Conservation (phyloP, 1,140 invertebrate species). For the Lordiphosa stackelbergi region DNA sequence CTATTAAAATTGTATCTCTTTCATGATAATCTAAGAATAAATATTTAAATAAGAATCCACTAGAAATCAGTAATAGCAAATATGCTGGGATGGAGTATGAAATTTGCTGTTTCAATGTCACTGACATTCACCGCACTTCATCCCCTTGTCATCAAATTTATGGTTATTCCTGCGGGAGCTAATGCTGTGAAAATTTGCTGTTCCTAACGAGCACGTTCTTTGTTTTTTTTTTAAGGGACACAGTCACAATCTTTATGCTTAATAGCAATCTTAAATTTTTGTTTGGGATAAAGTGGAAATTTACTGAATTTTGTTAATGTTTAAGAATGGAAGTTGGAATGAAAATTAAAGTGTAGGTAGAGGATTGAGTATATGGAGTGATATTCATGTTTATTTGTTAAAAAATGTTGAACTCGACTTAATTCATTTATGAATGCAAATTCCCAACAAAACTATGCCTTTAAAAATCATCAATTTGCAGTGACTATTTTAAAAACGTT, state of each 20-base stretch:
- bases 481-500: not conserved
- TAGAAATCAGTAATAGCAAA: too few species aligned
- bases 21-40: not conserved
- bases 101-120: constrained; percentile 1
- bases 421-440: too few species aligned
- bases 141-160: constrained; percentile 21
- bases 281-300: constrained; percentile 7
- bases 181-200: constrained; percentile 11
- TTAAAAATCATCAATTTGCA: too few species aligned
- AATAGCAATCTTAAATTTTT: constrained; percentile 34
- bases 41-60: not conserved
- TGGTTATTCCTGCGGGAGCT: constrained; percentile 32
- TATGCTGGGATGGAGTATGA: too few species aligned
- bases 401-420: too few species aligned
- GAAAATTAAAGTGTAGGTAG: too few species aligned
- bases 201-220: constrained; percentile 28
- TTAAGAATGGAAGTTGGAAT: constrained; percentile 22
- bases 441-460: too few species aligned
- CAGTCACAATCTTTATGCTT: constrained; percentile 35
- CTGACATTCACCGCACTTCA: constrained; percentile 13
- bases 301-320: constrained; percentile 25
- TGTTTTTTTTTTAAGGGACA: constrained; percentile 37
- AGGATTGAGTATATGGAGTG: too few species aligned
- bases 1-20: too few species aligned
- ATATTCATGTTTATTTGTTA: too few species aligned